Evolutionary conservation across 2,797 vertebrate species (phyloP).

Genomic region (Cuculus canorus): DNA sequence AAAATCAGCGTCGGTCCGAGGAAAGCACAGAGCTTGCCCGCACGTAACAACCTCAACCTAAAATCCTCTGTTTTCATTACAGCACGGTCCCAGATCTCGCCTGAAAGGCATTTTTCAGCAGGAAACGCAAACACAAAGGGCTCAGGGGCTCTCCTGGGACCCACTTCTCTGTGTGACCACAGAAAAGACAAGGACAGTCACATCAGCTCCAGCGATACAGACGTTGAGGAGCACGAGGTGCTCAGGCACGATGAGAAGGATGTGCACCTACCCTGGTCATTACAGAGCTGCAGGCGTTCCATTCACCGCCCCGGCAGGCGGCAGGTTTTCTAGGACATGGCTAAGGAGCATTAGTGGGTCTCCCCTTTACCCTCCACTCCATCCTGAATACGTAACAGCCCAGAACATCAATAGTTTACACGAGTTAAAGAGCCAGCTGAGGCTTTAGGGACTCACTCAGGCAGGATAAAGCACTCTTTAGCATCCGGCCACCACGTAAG

Average conservation of each 20-base stretch:
- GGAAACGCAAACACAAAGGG: not conserved
- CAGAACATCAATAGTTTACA: constrained; percentile 28
- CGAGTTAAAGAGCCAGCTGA: constrained; percentile 34
- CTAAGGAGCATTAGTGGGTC: constrained; percentile 13
- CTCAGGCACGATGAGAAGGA: not conserved
- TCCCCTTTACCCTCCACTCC: constrained; percentile 30
- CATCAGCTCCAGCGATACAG: not conserved
- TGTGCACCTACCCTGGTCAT: fast-evolving
- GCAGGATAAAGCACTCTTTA: constrained; percentile 40
- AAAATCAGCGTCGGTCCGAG: not conserved
- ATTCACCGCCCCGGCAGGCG: not conserved
- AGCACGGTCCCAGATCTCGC: not conserved
- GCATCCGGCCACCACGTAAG: not conserved
- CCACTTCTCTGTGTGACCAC: not conserved
- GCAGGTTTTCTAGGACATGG: not conserved
- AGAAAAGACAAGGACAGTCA: not conserved
- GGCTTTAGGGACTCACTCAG: constrained; percentile 27
- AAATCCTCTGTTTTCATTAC: not conserved
- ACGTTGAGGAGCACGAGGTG: not conserved
- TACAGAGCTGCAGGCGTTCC: not conserved
- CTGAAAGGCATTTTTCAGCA: not conserved
- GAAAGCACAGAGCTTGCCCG: not conserved
- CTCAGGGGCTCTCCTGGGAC: not conserved
- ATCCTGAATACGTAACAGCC: constrained; percentile 7
- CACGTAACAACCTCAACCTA: not conserved